phyloP scores from a whole-genome alignment of 2,113 vertebrate genomes.

The Vulpes vulpes region DNA sequence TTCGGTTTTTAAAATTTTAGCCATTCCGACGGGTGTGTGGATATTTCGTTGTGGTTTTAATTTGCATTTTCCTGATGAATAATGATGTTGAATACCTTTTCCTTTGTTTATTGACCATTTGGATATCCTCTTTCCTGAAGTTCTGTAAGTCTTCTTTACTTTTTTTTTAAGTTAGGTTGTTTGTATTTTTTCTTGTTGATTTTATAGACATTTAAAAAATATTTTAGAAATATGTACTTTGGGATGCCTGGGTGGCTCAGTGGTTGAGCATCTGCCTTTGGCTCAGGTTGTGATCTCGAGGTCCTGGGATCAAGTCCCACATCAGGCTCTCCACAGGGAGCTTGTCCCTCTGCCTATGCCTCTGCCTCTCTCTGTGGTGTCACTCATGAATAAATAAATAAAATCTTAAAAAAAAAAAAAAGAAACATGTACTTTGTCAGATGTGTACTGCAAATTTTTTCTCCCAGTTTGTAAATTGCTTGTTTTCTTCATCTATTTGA shows the following conservation, averaged over 20 bases:
- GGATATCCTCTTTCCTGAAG: slow-evolving; percentile 17
- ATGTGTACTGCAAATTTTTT: slow-evolving; percentile 7
- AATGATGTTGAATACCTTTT: slow-evolving; percentile 46
- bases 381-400: too few relatives aligned
- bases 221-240: neutral
- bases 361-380: too few relatives aligned
- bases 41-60: slow-evolving; percentile 28
- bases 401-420: neutral
- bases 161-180: neutral
- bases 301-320: too few relatives aligned
- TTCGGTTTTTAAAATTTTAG: slow-evolving; percentile 11
- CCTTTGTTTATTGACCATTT: neutral
- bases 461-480: neutral
- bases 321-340: too few relatives aligned
- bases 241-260: too few relatives aligned
- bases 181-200: neutral
- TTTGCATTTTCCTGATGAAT: slow-evolving; percentile 58
- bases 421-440: neutral
- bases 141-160: neutral
- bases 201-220: neutral
- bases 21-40: neutral
- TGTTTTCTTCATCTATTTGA: slow-evolving; percentile 40
- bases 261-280: too few relatives aligned
- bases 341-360: too few relatives aligned
- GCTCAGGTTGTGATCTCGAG: too few relatives aligned